These are phyloP conservation scores for Poeciliopsis gracilis DNA, from an alignment of 2,797 vertebrate genomes.

Conservation along the genomic window DNA sequence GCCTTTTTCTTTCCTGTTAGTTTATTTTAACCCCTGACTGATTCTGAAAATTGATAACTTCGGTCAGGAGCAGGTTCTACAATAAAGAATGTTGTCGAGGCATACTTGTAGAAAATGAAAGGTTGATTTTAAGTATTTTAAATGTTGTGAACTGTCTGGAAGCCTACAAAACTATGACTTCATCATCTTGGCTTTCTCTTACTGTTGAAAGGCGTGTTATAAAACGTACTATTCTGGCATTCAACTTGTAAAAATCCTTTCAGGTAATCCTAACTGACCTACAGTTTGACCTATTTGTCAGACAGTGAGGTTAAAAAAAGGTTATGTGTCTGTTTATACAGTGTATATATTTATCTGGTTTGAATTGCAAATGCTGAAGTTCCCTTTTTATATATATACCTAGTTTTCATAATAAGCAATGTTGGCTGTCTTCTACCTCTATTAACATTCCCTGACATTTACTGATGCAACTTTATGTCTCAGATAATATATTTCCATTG, in stretches of 20 bases:
- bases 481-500: conserved; percentile 5
- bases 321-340: not conserved
- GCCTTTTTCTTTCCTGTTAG: not conserved
- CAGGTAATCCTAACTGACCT: not conserved
- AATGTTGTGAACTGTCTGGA: not conserved
- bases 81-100: not conserved
- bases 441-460: conserved; percentile 48
- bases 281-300: not conserved
- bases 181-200: not conserved
- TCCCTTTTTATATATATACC: not conserved
- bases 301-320: not conserved
- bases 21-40: not conserved
- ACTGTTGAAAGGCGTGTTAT: not conserved
- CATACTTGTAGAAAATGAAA: not conserved
- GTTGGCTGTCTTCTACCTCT: not conserved
- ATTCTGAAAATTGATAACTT: not conserved
- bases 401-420: conserved; percentile 12
- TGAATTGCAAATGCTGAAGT: not conserved
- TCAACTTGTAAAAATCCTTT: not conserved
- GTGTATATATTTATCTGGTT: not conserved
- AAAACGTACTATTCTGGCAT: not conserved
- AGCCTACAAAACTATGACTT: not conserved
- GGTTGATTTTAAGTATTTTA: not conserved
- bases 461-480: conserved; percentile 25
- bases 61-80: not conserved